Evolutionary conservation across 2,797 vertebrate species (phyloP).

Genomic region (Chelon labrosus): DNA sequence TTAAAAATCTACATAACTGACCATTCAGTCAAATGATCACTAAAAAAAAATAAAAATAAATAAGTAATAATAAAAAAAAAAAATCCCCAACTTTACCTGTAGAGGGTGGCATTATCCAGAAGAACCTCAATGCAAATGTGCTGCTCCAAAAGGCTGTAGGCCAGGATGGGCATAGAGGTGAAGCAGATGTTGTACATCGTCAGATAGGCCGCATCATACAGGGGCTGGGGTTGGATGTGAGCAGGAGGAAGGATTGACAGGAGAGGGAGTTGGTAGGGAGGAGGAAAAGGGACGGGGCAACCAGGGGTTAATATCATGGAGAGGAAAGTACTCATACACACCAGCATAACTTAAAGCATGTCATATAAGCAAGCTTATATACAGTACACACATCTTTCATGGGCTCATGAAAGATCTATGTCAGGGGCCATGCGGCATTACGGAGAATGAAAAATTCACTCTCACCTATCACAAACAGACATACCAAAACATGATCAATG

Average conservation of each 20-base stretch:
- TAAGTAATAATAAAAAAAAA: too few relatives aligned
- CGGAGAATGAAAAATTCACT: not conserved
- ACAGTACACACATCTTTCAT: constrained; percentile 35
- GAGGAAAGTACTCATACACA: constrained; percentile 65
- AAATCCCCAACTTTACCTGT: constrained; percentile 86
- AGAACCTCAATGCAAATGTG: constrained; percentile 92
- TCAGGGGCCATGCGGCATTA: constrained; percentile 1
- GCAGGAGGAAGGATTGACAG: constrained; percentile 42
- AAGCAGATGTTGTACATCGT: constrained; percentile 99
- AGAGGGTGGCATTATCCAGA: constrained; percentile 90
- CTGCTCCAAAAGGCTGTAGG: constrained; percentile 97
- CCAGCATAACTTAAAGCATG: constrained; percentile 37
- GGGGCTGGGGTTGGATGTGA: constrained; percentile 86
- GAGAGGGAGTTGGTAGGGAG: constrained; percentile 30
- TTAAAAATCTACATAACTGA: not conserved
- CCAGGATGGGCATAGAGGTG: constrained; percentile 98
- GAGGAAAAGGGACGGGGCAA: constrained; percentile 43
- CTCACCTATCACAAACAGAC: constrained; percentile 2
- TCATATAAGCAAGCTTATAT: constrained; percentile 31
- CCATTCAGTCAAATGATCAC: not conserved
- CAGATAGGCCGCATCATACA: constrained; percentile 97
- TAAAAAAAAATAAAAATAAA: too few relatives aligned
- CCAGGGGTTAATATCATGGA: constrained; percentile 77
- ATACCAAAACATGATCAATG: not conserved
- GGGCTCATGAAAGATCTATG: constrained; percentile 36